A percentile compares a stretch with the other conserved stretches of the same genome.
phyloP scores from a whole-genome alignment of 2,797 vertebrate genomes.

The Macropus fuliginosus region DNA sequence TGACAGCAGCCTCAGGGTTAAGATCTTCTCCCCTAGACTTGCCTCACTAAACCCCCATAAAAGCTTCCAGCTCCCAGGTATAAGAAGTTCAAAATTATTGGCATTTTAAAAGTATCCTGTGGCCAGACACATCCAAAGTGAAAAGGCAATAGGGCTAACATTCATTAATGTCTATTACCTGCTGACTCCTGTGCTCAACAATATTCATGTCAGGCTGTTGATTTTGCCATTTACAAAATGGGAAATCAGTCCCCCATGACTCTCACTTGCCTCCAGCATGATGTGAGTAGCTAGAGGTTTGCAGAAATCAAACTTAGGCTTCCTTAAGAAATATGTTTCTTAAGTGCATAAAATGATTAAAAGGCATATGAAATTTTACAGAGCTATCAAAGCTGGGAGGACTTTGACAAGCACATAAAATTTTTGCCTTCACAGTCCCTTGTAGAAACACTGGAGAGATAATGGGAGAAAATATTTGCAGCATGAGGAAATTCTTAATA shows the following conservation, averaged over 20 bases:
- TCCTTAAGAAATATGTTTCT: neutral
- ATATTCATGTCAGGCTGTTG: accelerated
- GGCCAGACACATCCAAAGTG: neutral
- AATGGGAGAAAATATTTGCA: neutral
- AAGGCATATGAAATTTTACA: neutral
- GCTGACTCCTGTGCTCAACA: neutral
- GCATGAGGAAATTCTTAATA: neutral
- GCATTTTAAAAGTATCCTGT: neutral
- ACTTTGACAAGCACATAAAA: no score
- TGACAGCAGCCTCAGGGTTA: neutral
- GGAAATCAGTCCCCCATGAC: neutral
- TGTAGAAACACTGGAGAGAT: neutral
- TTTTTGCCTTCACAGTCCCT: neutral
- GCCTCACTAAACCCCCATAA: neutral
- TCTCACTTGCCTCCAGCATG: neutral
- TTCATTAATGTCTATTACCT: neutral
- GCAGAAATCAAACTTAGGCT: neutral
- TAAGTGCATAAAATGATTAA: no score
- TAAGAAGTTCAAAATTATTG: neutral
- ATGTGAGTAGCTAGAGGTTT: neutral
- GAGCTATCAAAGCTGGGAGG: neutral
- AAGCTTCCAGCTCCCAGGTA: neutral
- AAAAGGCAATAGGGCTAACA: neutral
- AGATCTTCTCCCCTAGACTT: neutral
- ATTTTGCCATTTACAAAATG: neutral